Evolutionary conservation across 1,140 invertebrate species (phyloP).

Genomic region (Globodera ellingtonae): DNA sequence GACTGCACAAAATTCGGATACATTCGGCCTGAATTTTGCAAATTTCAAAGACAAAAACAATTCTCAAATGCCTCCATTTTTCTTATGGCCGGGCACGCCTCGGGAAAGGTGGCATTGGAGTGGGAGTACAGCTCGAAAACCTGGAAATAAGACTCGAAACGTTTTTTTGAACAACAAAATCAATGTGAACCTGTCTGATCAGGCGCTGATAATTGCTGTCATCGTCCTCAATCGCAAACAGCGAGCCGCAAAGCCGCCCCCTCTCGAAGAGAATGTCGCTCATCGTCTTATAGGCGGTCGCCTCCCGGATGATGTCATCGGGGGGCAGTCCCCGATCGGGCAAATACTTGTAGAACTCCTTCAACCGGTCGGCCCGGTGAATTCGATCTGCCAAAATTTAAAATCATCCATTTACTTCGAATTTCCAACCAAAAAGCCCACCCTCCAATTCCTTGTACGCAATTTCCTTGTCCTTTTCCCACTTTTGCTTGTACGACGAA

Average conservation of each 20-base stretch:
- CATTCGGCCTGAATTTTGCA: slow-evolving; percentile 75
- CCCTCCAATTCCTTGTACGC: slow-evolving; percentile 51
- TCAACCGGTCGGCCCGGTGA: slow-evolving; percentile 31
- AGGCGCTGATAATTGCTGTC: slow-evolving; percentile 37
- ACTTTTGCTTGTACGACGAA: slow-evolving; percentile 38
- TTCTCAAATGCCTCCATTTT: slow-evolving; percentile 81
- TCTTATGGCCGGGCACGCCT: slow-evolving; percentile 75
- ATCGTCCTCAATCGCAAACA: slow-evolving; percentile 44
- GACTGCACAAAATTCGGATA: slow-evolving; percentile 79
- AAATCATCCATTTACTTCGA: background rate
- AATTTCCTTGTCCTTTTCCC: slow-evolving; percentile 35
- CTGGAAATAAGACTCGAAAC: slow-evolving; percentile 25
- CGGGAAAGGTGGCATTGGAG: slow-evolving; percentile 49
- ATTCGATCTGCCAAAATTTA: slow-evolving; percentile 13
- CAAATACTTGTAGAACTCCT: slow-evolving; percentile 53
- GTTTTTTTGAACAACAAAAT: background rate
- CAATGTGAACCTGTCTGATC: slow-evolving; percentile 27
- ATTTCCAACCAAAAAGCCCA: slow-evolving; percentile 19
- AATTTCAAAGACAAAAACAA: background rate
- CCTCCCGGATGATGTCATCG: slow-evolving; percentile 50
- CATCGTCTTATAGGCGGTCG: slow-evolving; percentile 52
- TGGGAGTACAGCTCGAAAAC: slow-evolving; percentile 48
- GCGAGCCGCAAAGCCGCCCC: slow-evolving; percentile 47
- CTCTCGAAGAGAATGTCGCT: slow-evolving; percentile 51
- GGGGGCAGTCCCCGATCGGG: slow-evolving; percentile 44